Conservation (phyloP, 2,113 vertebrate genomes). For the Atractosteus spatula region DNA sequence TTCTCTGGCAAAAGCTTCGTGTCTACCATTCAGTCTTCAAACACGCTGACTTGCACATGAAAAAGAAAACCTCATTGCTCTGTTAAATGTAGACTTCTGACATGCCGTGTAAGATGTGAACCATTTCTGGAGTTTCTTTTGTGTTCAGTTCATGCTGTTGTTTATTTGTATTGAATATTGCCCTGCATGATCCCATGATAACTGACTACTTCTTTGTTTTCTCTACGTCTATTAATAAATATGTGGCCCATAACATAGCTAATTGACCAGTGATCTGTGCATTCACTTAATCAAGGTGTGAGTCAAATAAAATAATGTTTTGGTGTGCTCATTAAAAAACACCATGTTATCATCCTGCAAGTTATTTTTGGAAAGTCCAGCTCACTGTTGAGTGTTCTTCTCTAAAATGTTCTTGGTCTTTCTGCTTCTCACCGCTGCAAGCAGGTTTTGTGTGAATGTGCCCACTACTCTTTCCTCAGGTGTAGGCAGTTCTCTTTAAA, state of each 20-base stretch:
- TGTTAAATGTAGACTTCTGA: slow-evolving; percentile 48
- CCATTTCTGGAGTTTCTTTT: slow-evolving; percentile 67
- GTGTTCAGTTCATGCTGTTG: slow-evolving; percentile 64
- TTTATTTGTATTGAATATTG: slow-evolving; percentile 62
- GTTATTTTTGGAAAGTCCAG: no score
- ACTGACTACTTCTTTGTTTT: slow-evolving; percentile 38
- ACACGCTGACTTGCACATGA: slow-evolving; percentile 45
- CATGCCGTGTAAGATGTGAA: slow-evolving; percentile 53
- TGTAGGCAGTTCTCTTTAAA: no score
- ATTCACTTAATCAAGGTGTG: not conserved
- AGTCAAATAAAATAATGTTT: no score
- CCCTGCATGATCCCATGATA: slow-evolving; percentile 73
- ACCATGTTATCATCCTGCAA: no score
- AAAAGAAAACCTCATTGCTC: slow-evolving; percentile 29
- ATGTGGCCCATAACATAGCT: slow-evolving; percentile 61
- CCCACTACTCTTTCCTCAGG: no score
- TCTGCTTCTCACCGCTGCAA: no score
- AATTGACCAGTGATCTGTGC: slow-evolving; percentile 37
- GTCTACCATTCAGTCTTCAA: slow-evolving; percentile 28
- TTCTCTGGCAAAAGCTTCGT: slow-evolving; percentile 33
- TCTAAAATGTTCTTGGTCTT: no score
- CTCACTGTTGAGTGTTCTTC: no score
- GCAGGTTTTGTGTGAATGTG: no score
- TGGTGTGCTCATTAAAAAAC: no score
- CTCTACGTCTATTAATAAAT: slow-evolving; percentile 70